Evolutionary conservation across 2,797 vertebrate genomes (phyloP).

Genomic region (Acanthurus tractus): DNA sequence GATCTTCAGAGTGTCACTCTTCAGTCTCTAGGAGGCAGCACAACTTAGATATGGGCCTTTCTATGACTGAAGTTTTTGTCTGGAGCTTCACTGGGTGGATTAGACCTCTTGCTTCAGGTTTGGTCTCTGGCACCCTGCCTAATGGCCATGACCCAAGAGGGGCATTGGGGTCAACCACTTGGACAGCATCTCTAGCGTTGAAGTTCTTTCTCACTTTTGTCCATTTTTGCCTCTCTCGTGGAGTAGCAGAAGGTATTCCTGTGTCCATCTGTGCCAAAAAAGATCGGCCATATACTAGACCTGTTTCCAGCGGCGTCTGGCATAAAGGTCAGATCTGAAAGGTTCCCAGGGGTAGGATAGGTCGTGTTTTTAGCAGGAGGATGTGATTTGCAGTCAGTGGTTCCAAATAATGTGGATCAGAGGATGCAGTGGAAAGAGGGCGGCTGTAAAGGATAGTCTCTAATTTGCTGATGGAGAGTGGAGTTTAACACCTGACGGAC

Average conservation of each 20-base stretch:
- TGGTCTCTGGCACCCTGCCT: not conserved
- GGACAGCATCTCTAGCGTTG: not conserved
- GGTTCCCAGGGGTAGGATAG: slow-evolving; percentile 7
- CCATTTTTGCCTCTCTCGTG: too few relatives aligned
- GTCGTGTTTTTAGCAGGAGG: slow-evolving; percentile 5
- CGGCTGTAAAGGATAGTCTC: slow-evolving; percentile 9
- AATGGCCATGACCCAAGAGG: not conserved
- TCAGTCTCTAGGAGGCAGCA: not conserved
- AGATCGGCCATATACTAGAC: too few relatives aligned
- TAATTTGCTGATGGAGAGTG: slow-evolving; percentile 14
- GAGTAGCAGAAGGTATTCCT: too few relatives aligned
- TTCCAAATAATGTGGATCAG: slow-evolving; percentile 20
- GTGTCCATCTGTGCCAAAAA: too few relatives aligned
- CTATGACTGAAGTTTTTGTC: not conserved
- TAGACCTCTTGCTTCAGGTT: too few relatives aligned
- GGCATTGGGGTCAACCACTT: not conserved
- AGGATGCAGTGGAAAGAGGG: slow-evolving; percentile 14
- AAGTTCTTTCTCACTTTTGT: not conserved
- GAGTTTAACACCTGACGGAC: too few relatives aligned
- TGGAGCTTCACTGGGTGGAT: not conserved
- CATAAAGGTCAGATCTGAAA: slow-evolving; percentile 5
- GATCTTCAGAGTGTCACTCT: too few relatives aligned
- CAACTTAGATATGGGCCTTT: not conserved
- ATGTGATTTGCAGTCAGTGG: slow-evolving; percentile 27
- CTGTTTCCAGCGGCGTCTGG: too few relatives aligned